These are phyloP conservation scores for Metacarcinus magister DNA, from an alignment of 2,888 invertebrate genomes.

Conservation along the genomic window DNA sequence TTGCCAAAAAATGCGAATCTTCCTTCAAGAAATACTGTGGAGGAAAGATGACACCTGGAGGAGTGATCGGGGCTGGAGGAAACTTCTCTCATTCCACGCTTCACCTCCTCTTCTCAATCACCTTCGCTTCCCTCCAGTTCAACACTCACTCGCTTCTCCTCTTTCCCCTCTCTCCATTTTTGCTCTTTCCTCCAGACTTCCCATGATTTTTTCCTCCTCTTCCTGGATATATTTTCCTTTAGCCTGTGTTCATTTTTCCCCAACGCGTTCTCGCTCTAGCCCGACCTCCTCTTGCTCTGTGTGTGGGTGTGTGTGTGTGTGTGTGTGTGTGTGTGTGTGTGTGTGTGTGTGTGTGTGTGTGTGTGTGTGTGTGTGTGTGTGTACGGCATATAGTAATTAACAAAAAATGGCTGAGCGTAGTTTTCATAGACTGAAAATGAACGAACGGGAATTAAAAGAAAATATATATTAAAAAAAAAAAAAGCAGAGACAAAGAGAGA, in stretches of 20 bases:
- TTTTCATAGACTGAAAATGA: not conserved
- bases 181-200: slow-evolving; percentile 26
- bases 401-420: not conserved
- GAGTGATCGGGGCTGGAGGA: not conserved
- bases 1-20: not conserved
- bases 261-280: not conserved
- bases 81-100: slow-evolving; percentile 15
- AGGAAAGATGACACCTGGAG: slow-evolving; percentile 14
- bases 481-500: not conserved
- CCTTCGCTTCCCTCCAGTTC: not conserved
- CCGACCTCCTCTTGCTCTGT: not conserved
- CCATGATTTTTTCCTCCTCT: not conserved
- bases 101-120: slow-evolving; percentile 4
- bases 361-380: slow-evolving; percentile 26
- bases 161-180: not conserved
- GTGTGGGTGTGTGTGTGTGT: slow-evolving; percentile 14
- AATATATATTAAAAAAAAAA: not conserved
- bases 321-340: slow-evolving; percentile 20
- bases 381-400: not conserved
- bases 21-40: not conserved
- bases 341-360: not conserved
- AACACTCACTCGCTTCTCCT: slow-evolving; percentile 1
- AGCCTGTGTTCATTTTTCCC: not conserved
- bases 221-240: not conserved
- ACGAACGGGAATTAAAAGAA: not conserved